Conservation (phyloP, 1,140 invertebrate species). For the Stegodyphus dumicola region DNA sequence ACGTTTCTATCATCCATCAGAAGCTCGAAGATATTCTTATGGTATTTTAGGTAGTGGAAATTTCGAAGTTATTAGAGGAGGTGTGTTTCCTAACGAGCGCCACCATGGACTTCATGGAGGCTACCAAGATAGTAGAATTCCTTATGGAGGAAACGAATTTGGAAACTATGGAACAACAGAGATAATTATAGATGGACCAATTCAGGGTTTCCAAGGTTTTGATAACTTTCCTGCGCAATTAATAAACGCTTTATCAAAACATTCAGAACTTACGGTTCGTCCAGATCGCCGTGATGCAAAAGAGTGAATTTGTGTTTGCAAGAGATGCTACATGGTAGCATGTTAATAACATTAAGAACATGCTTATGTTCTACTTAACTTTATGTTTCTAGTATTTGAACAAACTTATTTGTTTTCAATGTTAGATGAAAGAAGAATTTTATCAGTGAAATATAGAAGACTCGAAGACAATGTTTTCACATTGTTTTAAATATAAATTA, state of each 20-base stretch:
- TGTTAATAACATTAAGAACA: too few relatives aligned
- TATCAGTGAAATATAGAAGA: too few relatives aligned
- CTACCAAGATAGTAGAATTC: slow-evolving; percentile 17
- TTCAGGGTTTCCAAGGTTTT: slow-evolving; percentile 64
- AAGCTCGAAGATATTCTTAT: slow-evolving; percentile 53
- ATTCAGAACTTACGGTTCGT: slow-evolving; percentile 39
- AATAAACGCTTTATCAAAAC: slow-evolving; percentile 59
- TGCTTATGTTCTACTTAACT: too few relatives aligned
- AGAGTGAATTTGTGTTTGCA: neutral
- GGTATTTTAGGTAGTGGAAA: slow-evolving; percentile 64
- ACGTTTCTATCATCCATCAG: slow-evolving; percentile 47
- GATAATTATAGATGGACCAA: slow-evolving; percentile 62
- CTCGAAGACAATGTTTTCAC: too few relatives aligned
- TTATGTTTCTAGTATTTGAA: too few relatives aligned
- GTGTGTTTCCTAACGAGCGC: slow-evolving; percentile 58
- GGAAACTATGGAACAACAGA: slow-evolving; percentile 48
- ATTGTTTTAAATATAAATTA: too few relatives aligned
- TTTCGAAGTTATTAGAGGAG: slow-evolving; percentile 64
- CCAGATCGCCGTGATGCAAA: slow-evolving; percentile 27
- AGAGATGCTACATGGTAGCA: too few relatives aligned
- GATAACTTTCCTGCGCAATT: slow-evolving; percentile 62
- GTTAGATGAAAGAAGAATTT: too few relatives aligned
- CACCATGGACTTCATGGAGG: slow-evolving; percentile 15
- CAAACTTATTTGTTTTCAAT: too few relatives aligned
- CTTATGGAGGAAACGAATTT: slow-evolving; percentile 9